Percentiles rank a stretch among this genome's conserved stretches.
phyloP scores from a whole-genome alignment of 2,888 invertebrate genomes.

The Craniophora ligustri region DNA sequence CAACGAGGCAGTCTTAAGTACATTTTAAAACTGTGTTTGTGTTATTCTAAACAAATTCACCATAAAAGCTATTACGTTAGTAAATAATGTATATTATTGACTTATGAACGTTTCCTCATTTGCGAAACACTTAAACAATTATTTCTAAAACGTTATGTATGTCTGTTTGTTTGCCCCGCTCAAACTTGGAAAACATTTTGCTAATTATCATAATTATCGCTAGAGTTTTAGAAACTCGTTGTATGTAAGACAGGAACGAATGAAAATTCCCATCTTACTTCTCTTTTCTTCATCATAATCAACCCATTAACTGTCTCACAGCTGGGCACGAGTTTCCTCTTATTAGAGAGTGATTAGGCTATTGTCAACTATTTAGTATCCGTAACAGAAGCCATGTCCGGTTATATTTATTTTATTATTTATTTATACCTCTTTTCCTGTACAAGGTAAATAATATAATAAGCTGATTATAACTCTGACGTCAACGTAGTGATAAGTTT shows the following conservation, averaged over 20 bases:
- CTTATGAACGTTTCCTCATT: conserved; percentile 38
- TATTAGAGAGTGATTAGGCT: too few species aligned
- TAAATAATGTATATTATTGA: background rate
- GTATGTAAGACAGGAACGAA: conserved; percentile 17
- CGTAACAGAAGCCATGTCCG: too few species aligned
- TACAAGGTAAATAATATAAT: conserved; percentile 3
- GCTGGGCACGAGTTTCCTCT: too few species aligned
- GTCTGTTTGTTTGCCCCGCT: conserved; percentile 26
- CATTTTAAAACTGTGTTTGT: too few species aligned
- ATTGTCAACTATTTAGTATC: too few species aligned
- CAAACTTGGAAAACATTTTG: conserved; percentile 42
- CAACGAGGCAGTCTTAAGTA: too few species aligned
- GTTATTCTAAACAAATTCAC: background rate
- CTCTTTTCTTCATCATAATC: too few species aligned
- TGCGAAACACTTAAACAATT: conserved; percentile 43
- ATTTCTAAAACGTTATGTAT: conserved; percentile 42
- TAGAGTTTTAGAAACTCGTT: conserved; percentile 31
- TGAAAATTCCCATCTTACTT: conserved; percentile 7
- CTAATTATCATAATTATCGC: conserved; percentile 40
- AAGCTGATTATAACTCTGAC: too few species aligned
- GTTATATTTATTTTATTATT: too few species aligned
- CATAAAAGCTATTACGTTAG: background rate
- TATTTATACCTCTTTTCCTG: conserved; percentile 5
- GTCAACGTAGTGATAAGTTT: too few species aligned
- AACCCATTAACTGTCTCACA: too few species aligned